Conservation (phyloP, 2,113 vertebrate species). For the Cacatua alba region DNA sequence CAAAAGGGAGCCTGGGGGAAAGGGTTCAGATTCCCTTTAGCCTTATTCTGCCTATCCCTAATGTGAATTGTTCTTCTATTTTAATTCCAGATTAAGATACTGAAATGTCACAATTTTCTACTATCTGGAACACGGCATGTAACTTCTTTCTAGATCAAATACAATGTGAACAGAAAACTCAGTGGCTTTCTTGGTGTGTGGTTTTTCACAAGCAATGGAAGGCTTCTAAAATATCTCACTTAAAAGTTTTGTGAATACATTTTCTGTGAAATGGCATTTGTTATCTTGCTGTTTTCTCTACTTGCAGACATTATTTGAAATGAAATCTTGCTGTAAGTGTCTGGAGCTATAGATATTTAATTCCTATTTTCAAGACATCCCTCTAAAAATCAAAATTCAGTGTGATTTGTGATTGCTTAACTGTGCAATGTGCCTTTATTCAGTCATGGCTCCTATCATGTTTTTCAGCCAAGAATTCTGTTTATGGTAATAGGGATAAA, state of each 20-base stretch:
- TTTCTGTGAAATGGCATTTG: not conserved
- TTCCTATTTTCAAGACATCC: constrained; percentile 24
- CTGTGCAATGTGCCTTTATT: not conserved
- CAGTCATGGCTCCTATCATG: not conserved
- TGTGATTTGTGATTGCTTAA: constrained; percentile 35
- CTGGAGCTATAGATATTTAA: not conserved
- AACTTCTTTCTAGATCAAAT: not conserved
- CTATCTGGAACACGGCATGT: fast-evolving
- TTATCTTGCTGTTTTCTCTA: constrained; percentile 28
- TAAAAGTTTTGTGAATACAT: not conserved
- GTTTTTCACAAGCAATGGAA: not conserved
- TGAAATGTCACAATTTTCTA: not conserved
- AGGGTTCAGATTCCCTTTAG: not conserved
- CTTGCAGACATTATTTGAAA: not conserved
- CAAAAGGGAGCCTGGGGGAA: not conserved
- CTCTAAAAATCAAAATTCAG: constrained; percentile 32
- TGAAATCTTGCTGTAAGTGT: not conserved
- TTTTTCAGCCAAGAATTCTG: not conserved
- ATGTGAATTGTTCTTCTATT: not conserved
- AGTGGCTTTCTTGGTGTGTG: not conserved
- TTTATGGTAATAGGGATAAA: not conserved
- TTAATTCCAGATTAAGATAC: not conserved
- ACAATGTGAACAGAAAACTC: too few species aligned
- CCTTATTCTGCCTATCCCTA: not conserved
- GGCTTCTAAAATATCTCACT: not conserved